phyloP scores from a whole-genome alignment of 2,797 vertebrate species.

The Caiman crocodilus region DNA sequence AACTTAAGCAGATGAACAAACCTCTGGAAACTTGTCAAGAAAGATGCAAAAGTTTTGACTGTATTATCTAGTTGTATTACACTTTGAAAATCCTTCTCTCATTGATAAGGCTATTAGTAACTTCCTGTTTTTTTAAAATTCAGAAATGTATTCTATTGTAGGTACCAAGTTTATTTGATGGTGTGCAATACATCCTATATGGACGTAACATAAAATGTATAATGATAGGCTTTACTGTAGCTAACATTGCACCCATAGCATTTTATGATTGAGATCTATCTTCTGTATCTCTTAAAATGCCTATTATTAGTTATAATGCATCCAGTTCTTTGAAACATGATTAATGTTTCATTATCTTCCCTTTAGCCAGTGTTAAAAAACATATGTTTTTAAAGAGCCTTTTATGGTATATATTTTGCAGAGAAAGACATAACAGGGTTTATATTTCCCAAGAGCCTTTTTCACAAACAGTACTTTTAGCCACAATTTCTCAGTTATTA shows the following conservation, averaged over 20 bases:
- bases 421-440: slow-evolving; percentile 44
- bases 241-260: not conserved
- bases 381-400: slow-evolving; percentile 40
- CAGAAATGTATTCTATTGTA: slow-evolving; percentile 25
- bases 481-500: slow-evolving; percentile 5
- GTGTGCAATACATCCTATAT: slow-evolving; percentile 37
- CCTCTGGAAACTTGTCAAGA: not conserved
- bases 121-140: not conserved
- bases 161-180: slow-evolving; percentile 44
- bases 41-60: not conserved
- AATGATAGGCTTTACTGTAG: slow-evolving; percentile 19
- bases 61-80: not conserved
- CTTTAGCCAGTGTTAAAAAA: slow-evolving; percentile 70
- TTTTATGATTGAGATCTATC: slow-evolving; percentile 44
- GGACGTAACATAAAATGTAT: slow-evolving; percentile 36
- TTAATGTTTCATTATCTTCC: slow-evolving; percentile 58
- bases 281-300: slow-evolving; percentile 50
- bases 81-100: slow-evolving; percentile 24
- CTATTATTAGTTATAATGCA: slow-evolving; percentile 50
- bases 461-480: slow-evolving; percentile 21
- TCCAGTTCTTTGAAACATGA: slow-evolving; percentile 48
- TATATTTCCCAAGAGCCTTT: not conserved
- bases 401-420: slow-evolving; percentile 31
- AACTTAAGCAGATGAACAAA: not conserved
- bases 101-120: slow-evolving; percentile 5